Conservation (phyloP, 2,113 vertebrate genomes). For the Paedocypris sp. region DNA sequence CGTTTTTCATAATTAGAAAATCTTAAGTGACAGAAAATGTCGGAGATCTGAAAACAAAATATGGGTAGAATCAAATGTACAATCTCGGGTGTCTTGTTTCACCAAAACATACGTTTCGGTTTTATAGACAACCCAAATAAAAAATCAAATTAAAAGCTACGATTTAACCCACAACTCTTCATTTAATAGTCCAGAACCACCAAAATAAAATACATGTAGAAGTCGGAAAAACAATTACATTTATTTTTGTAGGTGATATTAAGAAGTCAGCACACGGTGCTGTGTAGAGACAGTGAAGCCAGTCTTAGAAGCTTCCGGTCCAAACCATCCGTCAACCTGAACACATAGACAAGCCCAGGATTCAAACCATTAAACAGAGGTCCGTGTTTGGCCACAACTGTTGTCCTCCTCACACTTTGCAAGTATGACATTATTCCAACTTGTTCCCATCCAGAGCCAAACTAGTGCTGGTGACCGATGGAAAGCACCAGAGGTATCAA, state of each 20-base stretch:
- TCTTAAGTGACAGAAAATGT: too few species aligned
- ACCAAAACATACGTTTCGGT: too few species aligned
- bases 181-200: background rate
- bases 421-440: background rate
- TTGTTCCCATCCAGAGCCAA: too few species aligned
- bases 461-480: constrained; percentile 89
- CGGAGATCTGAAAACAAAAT: too few species aligned
- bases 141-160: background rate
- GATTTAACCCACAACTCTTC: background rate
- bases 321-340: constrained; percentile 3
- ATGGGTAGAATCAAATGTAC: too few species aligned
- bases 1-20: too few species aligned
- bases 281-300: background rate
- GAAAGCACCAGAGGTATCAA: constrained; percentile 92
- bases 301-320: constrained; percentile 6
- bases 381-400: constrained; percentile 18
- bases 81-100: too few species aligned
- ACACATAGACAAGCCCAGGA: constrained; percentile 34
- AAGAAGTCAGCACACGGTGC: constrained; percentile 3
- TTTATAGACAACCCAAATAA: too few species aligned
- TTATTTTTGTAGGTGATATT: constrained; percentile 6
- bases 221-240: background rate
- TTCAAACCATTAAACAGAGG: constrained; percentile 27
- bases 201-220: background rate
- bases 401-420: constrained; percentile 1